Evolutionary conservation across 2,113 vertebrate species (phyloP), one percentile per base, ranked within the genome.

Genomic region (Chelonoidis abingdonii): DNA sequence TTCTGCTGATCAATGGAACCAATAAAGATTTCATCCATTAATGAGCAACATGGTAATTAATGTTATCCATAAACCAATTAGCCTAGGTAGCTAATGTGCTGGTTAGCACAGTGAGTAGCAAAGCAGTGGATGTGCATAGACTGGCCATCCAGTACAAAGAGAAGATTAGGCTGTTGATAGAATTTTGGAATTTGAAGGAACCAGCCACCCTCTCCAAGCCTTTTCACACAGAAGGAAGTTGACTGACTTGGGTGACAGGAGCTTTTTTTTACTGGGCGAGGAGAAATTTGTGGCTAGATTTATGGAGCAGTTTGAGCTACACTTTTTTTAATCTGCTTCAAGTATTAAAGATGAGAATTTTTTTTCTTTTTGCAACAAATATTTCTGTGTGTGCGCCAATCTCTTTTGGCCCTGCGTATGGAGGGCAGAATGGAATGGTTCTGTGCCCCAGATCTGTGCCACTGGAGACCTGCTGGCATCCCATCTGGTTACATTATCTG

Each of bases 21-120:
- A 99, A 99, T 99, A 99, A 99, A 99, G 99, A 99, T 99, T 99
- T 99, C 98, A 99, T 99, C 99, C 99, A 99, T 99, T 99, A 99
- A 99, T 99, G 99, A 99, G 99, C 99, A 99, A 99, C 99, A 98
- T 98, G 98, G 99, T 99, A 99, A 99, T 99, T 99, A 99, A 99
- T 99, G 99, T 99, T 99, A 99, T 99, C 99, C 99, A 98, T 99
- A 99, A 99, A 99, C 99, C 99, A 99, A 99, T 99, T 99, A 99
- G 99, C 98, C 98, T 81, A 96, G 98, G 98, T 97, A 98, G 98
- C 98, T 98, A 97, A 98, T 97, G 97, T 95, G 95, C 98, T 98
- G 95, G 98, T 98, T 97, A 98, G 98, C 92, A 16, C 96, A 49
- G 93, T 92, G 97, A 98, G 98, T 96, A 97, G 98, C 97, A 94